Conservation (phyloP, 2,888 invertebrate genomes). For the Rhagonycha fulva region DNA sequence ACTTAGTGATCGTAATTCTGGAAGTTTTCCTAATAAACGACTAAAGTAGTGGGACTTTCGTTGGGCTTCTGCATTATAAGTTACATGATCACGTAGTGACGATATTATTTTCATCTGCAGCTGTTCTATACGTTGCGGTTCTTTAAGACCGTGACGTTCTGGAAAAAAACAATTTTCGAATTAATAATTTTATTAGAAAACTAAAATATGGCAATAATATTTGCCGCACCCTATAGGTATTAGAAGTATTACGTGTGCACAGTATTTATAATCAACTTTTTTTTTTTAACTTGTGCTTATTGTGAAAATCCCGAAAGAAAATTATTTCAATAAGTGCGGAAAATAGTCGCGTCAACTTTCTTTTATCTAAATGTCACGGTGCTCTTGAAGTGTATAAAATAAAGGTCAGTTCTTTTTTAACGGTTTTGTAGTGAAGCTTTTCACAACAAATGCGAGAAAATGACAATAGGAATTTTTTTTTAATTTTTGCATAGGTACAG, state of each 20-base stretch:
- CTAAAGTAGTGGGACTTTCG: conserved; percentile 94
- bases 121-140: conserved; percentile 90
- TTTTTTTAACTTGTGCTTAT: not conserved
- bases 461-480: too few species aligned
- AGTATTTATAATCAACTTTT: not conserved
- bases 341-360: not conserved
- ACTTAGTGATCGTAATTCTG: conserved; percentile 89
- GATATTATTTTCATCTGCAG: conserved; percentile 96
- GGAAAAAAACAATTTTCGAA: conserved; percentile 48
- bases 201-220: not conserved
- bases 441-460: too few species aligned
- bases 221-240: not conserved
- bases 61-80: conserved; percentile 86
- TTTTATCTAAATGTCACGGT: not conserved
- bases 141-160: conserved; percentile 93
- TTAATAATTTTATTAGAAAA: not conserved
- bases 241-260: not conserved
- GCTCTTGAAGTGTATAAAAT: not conserved
- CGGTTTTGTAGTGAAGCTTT: too few species aligned
- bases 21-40: conserved; percentile 86
- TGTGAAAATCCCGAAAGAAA: not conserved
- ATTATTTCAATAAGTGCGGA: not conserved
- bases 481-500: too few species aligned
- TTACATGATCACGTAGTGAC: conserved; percentile 94
- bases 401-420: not conserved